Base-by-base conservation (phyloP, 2,797 vertebrate genomes). In the Halcyon chelicuti region DNA sequence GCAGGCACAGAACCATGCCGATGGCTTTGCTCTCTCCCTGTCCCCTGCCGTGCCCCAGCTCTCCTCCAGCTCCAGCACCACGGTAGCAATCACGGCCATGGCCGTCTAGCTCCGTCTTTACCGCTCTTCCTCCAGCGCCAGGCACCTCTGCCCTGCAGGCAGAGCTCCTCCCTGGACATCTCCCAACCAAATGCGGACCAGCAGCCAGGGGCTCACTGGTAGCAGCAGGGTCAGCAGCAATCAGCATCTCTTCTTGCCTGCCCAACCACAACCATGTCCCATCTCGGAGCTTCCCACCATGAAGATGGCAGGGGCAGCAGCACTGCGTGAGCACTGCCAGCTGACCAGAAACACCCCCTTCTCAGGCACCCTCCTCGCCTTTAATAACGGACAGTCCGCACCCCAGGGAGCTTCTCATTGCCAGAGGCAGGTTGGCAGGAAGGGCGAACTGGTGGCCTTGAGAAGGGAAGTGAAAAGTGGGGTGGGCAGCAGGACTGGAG, bases 151-250 rank as follows among this genome's bases (percentile, higher is more conserved):
- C 23, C 21, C 42, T 37, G 51, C 29, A 49, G 33, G 54, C 74
- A 72, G 26, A 14, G 46, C 62, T 88, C 39, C 77, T 73, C 71
- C 78, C 63, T 21, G 58, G 25, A 28, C 29, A 55, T 39, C 70
- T 75, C 66, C 65, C 37, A 39, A 44, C 7, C 60, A 33, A 31
- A 52, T 1, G 19, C 0, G 0, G 35, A 25, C 16, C 44, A 33
- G 67, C 0, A 0, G 47, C 51, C 1, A 0, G 75, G 60, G 35
- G 31, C 23, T 0, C 17, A 1, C 39, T 17, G 57, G 1, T 14
- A 78, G 74, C 49, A 72, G 71, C 28, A 9, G 15, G 16, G 21
- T 21, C 65, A 1, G 1, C 52, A 83, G 76, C 85, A 54, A 57
- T 12, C 61, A 5, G 47, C 4, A 12, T 22, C 80, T 66, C n/a